Conservation (phyloP, 2,888 invertebrate species). For the Hypolimnas misippus region DNA sequence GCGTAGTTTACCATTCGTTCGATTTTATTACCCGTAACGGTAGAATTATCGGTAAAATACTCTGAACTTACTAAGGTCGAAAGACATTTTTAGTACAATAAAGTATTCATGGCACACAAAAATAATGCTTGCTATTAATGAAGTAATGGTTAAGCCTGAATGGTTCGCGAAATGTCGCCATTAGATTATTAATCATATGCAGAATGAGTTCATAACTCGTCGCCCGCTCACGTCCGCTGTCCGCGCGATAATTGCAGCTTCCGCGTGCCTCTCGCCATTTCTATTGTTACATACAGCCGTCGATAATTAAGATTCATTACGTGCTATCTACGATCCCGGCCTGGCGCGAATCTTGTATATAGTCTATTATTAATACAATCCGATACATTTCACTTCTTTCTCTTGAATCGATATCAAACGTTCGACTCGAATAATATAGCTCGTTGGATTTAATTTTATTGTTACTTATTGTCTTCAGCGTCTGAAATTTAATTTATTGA, state of each 20-base stretch:
- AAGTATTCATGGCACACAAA: not conserved
- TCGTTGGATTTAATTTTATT: not conserved
- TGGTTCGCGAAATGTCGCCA: not conserved
- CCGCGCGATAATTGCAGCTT: constrained; percentile 24
- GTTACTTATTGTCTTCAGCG: not conserved
- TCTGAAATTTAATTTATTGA: not conserved
- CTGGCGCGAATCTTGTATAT: constrained; percentile 26
- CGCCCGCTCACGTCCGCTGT: not conserved
- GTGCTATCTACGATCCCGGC: constrained; percentile 18
- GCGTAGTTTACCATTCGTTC: constrained; percentile 2
- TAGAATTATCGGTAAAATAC: not conserved
- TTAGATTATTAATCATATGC: not conserved
- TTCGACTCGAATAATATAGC: not conserved
- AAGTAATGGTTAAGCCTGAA: not conserved
- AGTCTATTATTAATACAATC: constrained; percentile 25
- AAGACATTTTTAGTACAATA: not conserved
- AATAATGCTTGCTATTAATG: too few relatives aligned
- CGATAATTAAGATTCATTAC: constrained; percentile 36
- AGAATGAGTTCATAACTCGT: constrained; percentile 7
- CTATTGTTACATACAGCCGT: constrained; percentile 29
- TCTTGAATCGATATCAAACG: not conserved
- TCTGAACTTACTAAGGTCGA: not conserved
- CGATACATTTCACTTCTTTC: constrained; percentile 20
- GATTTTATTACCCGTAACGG: not conserved
- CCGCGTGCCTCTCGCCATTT: constrained; percentile 25